Conservation (phyloP, 2,797 vertebrate species). For the Sternotherus odoratus region DNA sequence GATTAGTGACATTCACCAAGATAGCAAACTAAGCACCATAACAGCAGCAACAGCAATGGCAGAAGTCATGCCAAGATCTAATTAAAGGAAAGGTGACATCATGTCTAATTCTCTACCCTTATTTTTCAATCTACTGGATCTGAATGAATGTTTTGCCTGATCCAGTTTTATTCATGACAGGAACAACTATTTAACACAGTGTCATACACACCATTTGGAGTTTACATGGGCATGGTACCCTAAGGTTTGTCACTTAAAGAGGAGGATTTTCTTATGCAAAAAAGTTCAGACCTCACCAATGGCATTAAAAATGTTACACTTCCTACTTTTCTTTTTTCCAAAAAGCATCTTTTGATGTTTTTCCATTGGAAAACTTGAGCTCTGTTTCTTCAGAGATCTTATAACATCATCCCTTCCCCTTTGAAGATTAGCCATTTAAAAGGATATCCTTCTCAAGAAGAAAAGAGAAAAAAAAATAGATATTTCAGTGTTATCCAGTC, state of each 20-base stretch:
- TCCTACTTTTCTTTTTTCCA: background rate
- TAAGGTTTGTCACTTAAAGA: background rate
- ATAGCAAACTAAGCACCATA: background rate
- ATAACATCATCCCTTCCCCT: background rate
- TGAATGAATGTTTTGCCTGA: background rate
- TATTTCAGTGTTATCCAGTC: background rate
- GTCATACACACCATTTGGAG: background rate
- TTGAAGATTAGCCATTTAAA: background rate
- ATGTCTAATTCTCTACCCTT: background rate
- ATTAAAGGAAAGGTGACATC: background rate
- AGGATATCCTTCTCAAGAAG: background rate
- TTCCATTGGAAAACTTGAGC: background rate
- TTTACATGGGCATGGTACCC: background rate
- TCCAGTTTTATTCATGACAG: background rate
- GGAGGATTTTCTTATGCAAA: background rate
- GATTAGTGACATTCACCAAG: background rate
- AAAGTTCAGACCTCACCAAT: background rate
- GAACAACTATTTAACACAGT: too few species aligned
- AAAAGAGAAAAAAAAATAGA: background rate
- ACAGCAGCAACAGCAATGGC: background rate
- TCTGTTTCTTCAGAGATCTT: background rate
- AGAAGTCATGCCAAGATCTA: background rate
- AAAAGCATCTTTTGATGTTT: background rate
- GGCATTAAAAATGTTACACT: background rate
- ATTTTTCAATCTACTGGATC: background rate